Conservation (phyloP, 2,888 invertebrate species). For the Drosophila emarginata region DNA sequence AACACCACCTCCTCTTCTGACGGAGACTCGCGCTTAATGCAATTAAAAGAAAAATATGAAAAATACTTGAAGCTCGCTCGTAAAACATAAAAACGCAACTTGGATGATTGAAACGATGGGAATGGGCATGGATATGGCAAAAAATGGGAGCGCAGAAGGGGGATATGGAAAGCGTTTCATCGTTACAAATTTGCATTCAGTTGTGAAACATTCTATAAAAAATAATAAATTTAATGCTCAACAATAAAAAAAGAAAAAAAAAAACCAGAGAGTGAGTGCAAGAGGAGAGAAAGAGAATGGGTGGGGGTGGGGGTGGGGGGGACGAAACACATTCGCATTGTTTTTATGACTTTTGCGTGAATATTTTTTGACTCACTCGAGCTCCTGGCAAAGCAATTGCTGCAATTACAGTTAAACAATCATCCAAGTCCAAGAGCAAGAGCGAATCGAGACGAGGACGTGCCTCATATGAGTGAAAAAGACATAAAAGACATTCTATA, state of each 20-base stretch:
- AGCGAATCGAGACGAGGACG: slow-evolving; percentile 21
- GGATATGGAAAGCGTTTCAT: slow-evolving; percentile 23
- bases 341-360: slow-evolving; percentile 72
- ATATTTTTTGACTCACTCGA: slow-evolving; percentile 31
- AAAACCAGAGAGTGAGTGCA: too few species aligned
- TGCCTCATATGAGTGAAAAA: slow-evolving; percentile 26
- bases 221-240: slow-evolving; percentile 77
- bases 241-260: slow-evolving; percentile 62
- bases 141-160: too few species aligned
- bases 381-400: slow-evolving; percentile 49
- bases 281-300: slow-evolving; percentile 40
- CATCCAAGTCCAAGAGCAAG: slow-evolving; percentile 45
- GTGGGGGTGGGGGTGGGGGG: neutral
- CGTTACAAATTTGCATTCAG: slow-evolving; percentile 71
- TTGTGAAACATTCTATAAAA: slow-evolving; percentile 77
- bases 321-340: slow-evolving; percentile 58
- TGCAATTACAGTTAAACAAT: slow-evolving; percentile 73
- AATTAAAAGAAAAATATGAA: slow-evolving; percentile 57
- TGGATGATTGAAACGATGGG: slow-evolving; percentile 18
- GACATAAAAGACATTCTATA: slow-evolving; percentile 10
- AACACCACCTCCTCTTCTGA: slow-evolving; percentile 15
- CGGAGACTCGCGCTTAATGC: slow-evolving; percentile 40
- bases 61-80: slow-evolving; percentile 46
- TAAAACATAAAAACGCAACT: slow-evolving; percentile 34
- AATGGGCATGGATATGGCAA: neutral